These are phyloP conservation scores for Nezara viridula DNA, from an alignment of 2,888 invertebrate species.

Conservation along the genomic window DNA sequence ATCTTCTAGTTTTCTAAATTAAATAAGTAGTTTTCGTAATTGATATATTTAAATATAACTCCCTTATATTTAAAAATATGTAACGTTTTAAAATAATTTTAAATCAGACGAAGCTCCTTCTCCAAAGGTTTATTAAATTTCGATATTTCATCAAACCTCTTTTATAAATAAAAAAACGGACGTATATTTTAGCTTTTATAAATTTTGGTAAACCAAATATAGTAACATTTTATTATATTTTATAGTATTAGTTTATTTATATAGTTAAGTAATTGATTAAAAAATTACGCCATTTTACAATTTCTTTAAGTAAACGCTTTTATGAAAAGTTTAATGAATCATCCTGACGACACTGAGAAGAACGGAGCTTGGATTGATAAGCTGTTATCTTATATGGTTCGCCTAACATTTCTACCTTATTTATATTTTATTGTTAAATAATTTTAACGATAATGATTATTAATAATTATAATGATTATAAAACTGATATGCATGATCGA, in stretches of 20 bases:
- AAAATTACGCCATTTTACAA: not conserved
- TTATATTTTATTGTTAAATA: not conserved
- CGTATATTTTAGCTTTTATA: not conserved
- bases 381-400: constrained; percentile 14
- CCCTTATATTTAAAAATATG: not conserved
- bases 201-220: not conserved
- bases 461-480: too few species aligned
- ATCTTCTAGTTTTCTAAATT: not conserved
- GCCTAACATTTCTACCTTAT: not conserved
- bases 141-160: not conserved
- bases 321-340: not conserved
- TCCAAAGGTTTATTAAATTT: not conserved
- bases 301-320: not conserved
- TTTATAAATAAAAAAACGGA: not conserved
- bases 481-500: too few species aligned
- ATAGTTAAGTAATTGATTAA: not conserved
- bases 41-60: too few species aligned
- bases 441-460: not conserved
- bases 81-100: not conserved
- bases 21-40: not conserved
- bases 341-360: not conserved
- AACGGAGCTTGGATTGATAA: not conserved
- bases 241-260: not conserved
- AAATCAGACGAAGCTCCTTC: not conserved
- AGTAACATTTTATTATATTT: not conserved